Conservation (phyloP, 2,113 vertebrate species). For the Neodontobutis hainanensis region DNA sequence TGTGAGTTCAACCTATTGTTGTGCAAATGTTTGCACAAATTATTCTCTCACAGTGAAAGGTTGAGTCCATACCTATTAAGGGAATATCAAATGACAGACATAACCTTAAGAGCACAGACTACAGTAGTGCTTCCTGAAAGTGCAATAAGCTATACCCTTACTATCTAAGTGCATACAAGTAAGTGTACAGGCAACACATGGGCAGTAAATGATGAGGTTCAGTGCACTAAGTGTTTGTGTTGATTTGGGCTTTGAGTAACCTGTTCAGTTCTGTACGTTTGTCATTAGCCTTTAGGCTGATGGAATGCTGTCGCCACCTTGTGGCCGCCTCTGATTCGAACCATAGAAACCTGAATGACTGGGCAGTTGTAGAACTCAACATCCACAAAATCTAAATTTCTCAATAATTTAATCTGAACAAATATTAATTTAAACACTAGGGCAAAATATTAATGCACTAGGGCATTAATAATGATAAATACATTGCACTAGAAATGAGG, state of each 20-base stretch:
- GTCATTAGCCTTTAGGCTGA: too few relatives aligned
- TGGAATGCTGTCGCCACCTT: too few relatives aligned
- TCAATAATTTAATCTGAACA: too few relatives aligned
- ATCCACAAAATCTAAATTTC: too few relatives aligned
- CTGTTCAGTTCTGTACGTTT: background rate
- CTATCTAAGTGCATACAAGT: background rate
- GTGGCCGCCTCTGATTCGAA: too few relatives aligned
- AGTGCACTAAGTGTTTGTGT: background rate
- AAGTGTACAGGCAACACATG: background rate
- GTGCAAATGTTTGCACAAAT: constrained; percentile 2
- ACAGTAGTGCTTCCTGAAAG: constrained; percentile 3
- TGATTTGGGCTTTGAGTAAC: background rate
- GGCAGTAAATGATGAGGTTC: background rate
- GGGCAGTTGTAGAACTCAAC: too few relatives aligned
- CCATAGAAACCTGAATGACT: too few relatives aligned
- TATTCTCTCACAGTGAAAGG: background rate
- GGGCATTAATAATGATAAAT: too few relatives aligned
- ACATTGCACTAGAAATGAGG: too few relatives aligned
- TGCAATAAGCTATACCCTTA: background rate
- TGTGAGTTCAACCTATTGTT: too few relatives aligned
- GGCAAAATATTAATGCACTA: too few relatives aligned
- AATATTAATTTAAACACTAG: too few relatives aligned
- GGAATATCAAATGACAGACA: background rate
- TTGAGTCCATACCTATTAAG: background rate
- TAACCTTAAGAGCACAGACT: background rate